Evolutionary conservation across 2,888 invertebrate genomes (phyloP).

Genomic region (Hoplodrina ambigua): DNA sequence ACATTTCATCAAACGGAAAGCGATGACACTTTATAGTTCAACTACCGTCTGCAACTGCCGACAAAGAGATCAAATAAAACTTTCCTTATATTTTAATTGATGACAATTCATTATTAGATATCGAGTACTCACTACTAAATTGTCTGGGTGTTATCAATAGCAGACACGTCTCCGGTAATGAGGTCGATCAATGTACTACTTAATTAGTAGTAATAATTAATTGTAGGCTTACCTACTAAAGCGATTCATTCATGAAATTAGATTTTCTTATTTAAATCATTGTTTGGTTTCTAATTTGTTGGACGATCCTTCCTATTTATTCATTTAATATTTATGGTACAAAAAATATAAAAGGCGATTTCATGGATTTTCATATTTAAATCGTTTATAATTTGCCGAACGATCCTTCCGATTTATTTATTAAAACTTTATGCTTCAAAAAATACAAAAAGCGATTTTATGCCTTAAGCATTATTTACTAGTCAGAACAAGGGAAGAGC

Average conservation of each 20-base stretch:
- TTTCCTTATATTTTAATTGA: slow-evolving; percentile 34
- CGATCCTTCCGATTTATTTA: no score
- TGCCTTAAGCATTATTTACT: no score
- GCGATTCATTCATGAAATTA: slow-evolving; percentile 19
- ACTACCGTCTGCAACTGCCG: slow-evolving; percentile 18
- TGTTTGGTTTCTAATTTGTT: background rate
- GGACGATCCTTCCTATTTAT: no score
- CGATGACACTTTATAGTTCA: slow-evolving; percentile 22
- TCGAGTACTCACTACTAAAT: slow-evolving; percentile 47
- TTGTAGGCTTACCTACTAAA: background rate
- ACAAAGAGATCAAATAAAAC: slow-evolving; percentile 34
- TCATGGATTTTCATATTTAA: slow-evolving; percentile 3
- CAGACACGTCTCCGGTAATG: slow-evolving; percentile 57
- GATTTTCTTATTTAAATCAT: slow-evolving; percentile 1
- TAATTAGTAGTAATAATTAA: background rate
- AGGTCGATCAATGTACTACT: slow-evolving; percentile 56
- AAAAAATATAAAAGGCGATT: no score
- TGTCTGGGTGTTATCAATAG: slow-evolving; percentile 51
- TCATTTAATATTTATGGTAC: no score
- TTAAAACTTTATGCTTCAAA: no score
- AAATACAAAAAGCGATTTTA: no score
- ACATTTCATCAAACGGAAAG: background rate
- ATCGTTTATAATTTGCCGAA: background rate
- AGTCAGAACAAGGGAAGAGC: no score
- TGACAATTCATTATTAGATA: slow-evolving; percentile 38